Percentiles rank a stretch among this genome's conserved stretches.
Evolutionary conservation across 2,797 vertebrate genomes (phyloP).

Genomic region (Notamacropus eugenii): DNA sequence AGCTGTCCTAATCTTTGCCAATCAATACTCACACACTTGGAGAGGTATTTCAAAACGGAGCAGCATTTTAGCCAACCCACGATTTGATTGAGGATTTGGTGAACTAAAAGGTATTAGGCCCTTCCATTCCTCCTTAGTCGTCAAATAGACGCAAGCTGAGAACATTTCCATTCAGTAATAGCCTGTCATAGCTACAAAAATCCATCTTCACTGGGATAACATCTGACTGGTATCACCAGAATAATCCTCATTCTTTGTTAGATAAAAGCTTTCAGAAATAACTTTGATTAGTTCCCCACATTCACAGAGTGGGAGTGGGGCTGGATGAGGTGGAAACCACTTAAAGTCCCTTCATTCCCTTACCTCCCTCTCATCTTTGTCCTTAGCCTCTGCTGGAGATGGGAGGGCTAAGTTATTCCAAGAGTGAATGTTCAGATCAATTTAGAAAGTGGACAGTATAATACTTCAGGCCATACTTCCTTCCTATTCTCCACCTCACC

Average conservation of each 20-base stretch:
- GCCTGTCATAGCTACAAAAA: background rate
- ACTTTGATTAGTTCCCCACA: background rate
- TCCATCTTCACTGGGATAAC: background rate
- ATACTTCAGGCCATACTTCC: background rate
- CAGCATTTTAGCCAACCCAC: background rate
- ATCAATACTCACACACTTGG: background rate
- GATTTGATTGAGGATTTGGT: constrained; percentile 55
- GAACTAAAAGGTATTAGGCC: background rate
- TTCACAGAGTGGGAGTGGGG: background rate
- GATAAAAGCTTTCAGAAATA: background rate
- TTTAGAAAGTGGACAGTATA: background rate
- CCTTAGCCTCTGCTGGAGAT: background rate
- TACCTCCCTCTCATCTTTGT: background rate
- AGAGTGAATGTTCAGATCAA: background rate
- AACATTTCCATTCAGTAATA: background rate
- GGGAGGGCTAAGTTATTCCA: background rate
- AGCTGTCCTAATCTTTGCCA: background rate
- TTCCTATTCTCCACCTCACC: background rate
- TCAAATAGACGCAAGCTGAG: background rate
- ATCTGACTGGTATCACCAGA: background rate
- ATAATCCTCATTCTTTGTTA: background rate
- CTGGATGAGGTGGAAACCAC: background rate
- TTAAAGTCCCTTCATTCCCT: background rate
- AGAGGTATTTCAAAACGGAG: constrained; percentile 45
- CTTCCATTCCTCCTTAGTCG: background rate